These are phyloP conservation scores for Parnassius apollo DNA, from an alignment of 2,888 invertebrate genomes.

Conservation along the genomic window DNA sequence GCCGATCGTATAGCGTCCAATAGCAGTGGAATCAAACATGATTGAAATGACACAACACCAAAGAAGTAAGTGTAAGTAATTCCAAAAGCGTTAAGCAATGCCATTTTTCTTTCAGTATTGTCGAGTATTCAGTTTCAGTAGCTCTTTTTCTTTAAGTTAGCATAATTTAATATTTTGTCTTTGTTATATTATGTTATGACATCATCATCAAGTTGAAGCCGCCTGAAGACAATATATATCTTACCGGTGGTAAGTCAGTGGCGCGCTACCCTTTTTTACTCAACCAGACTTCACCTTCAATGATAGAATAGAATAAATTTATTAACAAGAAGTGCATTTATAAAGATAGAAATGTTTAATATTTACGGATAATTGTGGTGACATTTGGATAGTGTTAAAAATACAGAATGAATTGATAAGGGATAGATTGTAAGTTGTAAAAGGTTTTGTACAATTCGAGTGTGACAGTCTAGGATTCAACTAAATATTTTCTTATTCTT, in stretches of 20 bases:
- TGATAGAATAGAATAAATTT: conserved; percentile 58
- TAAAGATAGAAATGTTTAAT: conserved; percentile 69
- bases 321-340: conserved; percentile 78
- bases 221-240: conserved; percentile 17
- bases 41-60: conserved; percentile 72
- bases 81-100: conserved; percentile 59
- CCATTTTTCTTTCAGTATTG: conserved; percentile 75
- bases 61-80: conserved; percentile 71
- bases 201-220: background rate
- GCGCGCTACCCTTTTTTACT: conserved; percentile 24
- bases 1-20: conserved; percentile 74
- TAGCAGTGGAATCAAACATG: conserved; percentile 59
- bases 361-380: conserved; percentile 63
- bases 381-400: conserved; percentile 70
- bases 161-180: conserved; percentile 20
- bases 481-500: conserved; percentile 40
- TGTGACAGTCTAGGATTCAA: conserved; percentile 62
- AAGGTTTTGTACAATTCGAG: conserved; percentile 77
- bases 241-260: conserved; percentile 22
- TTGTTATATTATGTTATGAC: background rate
- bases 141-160: conserved; percentile 38
- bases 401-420: conserved; percentile 57
- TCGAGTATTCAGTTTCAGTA: conserved; percentile 59
- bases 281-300: conserved; percentile 34
- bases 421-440: conserved; percentile 57